Evolutionary conservation across 2,888 invertebrate species (phyloP), one percentile per base, ranked within the genome.

Genomic region (Philonicus albiceps): DNA sequence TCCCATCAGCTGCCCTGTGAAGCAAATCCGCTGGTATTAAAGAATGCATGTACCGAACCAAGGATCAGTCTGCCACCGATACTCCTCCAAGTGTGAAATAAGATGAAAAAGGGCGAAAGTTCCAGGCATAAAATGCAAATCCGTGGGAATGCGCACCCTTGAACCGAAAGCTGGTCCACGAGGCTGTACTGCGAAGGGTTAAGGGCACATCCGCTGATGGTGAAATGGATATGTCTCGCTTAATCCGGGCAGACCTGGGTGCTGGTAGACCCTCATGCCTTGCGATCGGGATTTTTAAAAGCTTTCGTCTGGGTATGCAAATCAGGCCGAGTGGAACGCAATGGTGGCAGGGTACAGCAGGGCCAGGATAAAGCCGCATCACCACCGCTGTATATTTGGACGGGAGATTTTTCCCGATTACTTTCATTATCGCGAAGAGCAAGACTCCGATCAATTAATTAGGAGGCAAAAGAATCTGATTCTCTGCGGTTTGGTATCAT

Each of bases 291-390:
- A 31, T 72, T 84, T 84, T 84, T 84, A 84, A 73, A 73, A 84
- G 73, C 43, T 72, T 84, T 43, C 72, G 84, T 84, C 72, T 64
- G 73, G 37, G n/a, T 73, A 84, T 84, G 84, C 84, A 84, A 84
- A 84, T 84, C 72, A 72, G 64, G 27, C 19, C 43, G 73, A 43
- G 22, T 84, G 13, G 8, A 73, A 27, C 40, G 84, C 37, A 72
- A 7, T 30, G 73, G 40, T 16, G 27, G 73, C 40, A 31, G 73
- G n/a, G 73, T n/a, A n/a, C n/a, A 73, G 40, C n/a, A 27, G 72
- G 22, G 2, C 30, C 6, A 13, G 72, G 84, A 40, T n/a, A 31
- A 43, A 72, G 27, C 72, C 72, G 40, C 16, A 43, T 37, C 40
- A 37, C 19, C 78, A n/a, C 49, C 8, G n/a, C 11, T 84, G 30